Base-by-base conservation (phyloP, 1,140 invertebrate genomes). In the Hyles vespertilio region DNA sequence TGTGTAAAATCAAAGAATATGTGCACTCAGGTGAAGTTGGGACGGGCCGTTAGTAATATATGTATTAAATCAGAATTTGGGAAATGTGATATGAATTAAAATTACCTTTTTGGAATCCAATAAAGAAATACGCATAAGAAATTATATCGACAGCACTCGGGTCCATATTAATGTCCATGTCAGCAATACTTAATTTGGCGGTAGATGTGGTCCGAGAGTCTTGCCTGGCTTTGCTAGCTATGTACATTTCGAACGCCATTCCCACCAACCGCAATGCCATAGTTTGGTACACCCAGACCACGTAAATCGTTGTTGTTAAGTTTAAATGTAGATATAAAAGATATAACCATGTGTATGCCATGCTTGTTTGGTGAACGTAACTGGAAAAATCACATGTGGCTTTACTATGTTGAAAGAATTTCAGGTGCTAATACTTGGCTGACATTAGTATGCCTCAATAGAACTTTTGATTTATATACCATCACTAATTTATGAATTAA, bases 81-180 rank as follows among this genome's bases (percentile, higher is more conserved):
- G 22, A 22, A 22, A 22, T 22, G 22, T 6, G 53, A 44, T 47
- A 56, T 49, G 9, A 58, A 9, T 48, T 8, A 5, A 40, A 8
- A 40, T 51, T 70, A 87, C 87, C 87, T 82, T 73, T 87, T 63
- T 89, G 87, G 54, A 89, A 63, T 65, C 87, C 87, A 60, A 85
- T 74, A 54, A 86, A 89, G 55, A 70, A 85, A 69, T 74, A 87
- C 3, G 81, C 65, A 61, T 89, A 89, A 2, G 77, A 55, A 32
- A 87, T 69, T 9, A 89, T 84, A 62, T 89, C 84, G 34, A 69
- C 59, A 12, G 77, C 70, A 49, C 53, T 70, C 0, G 83, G 81
- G 5, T 79, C 74, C 0, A 51, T 50, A 12, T 46, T 32, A 4
- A 60, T 46, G 11, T 71, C 59, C 40, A 40, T 56, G 53, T 76